Evolutionary conservation across 2,888 invertebrate species (phyloP).

Genomic region (Drosophila greeni): DNA sequence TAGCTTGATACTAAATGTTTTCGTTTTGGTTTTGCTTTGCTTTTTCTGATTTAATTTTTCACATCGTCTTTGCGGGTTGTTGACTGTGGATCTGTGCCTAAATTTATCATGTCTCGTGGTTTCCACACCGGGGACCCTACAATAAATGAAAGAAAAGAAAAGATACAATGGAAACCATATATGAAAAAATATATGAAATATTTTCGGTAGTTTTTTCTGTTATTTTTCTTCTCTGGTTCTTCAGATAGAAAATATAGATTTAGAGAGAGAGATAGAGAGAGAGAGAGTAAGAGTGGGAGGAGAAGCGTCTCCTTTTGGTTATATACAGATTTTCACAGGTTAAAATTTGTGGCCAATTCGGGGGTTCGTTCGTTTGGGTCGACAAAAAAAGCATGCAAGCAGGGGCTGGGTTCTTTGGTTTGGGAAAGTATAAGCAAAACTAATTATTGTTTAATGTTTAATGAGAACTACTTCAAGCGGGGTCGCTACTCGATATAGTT

Average conservation of each 20-base stretch:
- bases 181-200: constrained; percentile 76
- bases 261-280: constrained; percentile 37
- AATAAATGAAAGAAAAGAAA: constrained; percentile 81
- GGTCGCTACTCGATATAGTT: constrained; percentile 47
- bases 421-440: constrained; percentile 61
- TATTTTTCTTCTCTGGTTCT: constrained; percentile 9
- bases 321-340: constrained; percentile 33
- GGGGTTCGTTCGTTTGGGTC: constrained; percentile 13
- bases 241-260: constrained; percentile 31
- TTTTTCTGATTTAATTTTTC: constrained; percentile 78
- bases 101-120: constrained; percentile 91
- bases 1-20: constrained; percentile 47
- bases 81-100: constrained; percentile 80
- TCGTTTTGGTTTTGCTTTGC: constrained; percentile 47
- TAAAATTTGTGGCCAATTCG: constrained; percentile 42
- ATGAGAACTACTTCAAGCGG: constrained; percentile 58
- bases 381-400: constrained; percentile 53
- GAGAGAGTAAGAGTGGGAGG: constrained; percentile 42
- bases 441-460: constrained; percentile 55
- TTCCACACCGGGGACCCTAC: constrained; percentile 99
- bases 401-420: constrained; percentile 31
- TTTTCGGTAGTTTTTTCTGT: constrained; percentile 47
- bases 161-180: constrained; percentile 79
- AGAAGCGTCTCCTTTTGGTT: constrained; percentile 26
- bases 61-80: constrained; percentile 80